Conservation (phyloP, 2,797 vertebrate genomes). For the Psittacula derbiana region DNA sequence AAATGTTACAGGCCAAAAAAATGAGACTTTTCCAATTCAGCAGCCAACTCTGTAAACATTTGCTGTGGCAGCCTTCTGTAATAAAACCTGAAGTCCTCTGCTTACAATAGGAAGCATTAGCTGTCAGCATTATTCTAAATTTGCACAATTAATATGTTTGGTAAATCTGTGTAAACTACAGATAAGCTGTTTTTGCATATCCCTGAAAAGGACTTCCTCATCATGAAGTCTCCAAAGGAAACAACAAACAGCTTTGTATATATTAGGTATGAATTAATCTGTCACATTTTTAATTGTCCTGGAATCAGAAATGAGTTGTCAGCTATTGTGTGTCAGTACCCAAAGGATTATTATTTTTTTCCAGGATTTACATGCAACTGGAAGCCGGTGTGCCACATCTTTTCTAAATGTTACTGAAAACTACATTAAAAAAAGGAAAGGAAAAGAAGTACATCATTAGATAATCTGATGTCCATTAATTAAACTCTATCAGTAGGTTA, state of each 20-base stretch:
- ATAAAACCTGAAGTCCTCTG: neutral
- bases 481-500: constrained; percentile 60
- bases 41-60: neutral
- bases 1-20: neutral
- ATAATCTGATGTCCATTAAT: constrained; percentile 52
- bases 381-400: constrained; percentile 56
- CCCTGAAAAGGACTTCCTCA: neutral
- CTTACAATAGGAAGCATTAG: neutral
- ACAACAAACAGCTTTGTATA: neutral
- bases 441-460: constrained; percentile 30
- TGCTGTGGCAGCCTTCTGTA: neutral
- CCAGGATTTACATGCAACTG: constrained; percentile 66
- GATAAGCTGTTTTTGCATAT: constrained; percentile 17
- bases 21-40: neutral
- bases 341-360: constrained; percentile 59
- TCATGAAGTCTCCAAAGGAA: neutral
- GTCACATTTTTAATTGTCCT: constrained; percentile 25
- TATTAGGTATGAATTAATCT: constrained; percentile 40
- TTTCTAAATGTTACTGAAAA: constrained; percentile 44
- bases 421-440: neutral
- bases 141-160: constrained; percentile 43
- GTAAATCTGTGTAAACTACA: constrained; percentile 51
- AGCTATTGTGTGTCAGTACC: constrained; percentile 58
- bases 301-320: constrained; percentile 23
- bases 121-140: constrained; percentile 4